Conservation (phyloP, 2,888 invertebrate genomes). For the Stenotaenia linearis region DNA sequence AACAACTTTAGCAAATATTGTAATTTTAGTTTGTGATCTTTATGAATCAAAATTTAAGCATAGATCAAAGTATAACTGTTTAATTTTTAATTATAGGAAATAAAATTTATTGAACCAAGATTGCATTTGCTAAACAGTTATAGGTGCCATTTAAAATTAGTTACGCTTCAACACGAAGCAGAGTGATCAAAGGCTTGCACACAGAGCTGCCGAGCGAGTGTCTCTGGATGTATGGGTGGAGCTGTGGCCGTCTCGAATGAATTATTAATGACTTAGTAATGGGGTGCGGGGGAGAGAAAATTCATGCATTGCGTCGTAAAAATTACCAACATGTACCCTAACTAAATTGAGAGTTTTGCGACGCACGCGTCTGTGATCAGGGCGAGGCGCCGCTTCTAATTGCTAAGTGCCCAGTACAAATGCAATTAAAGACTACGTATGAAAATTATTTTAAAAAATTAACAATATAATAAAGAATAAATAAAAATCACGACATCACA, state of each 20-base stretch:
- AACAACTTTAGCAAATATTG: too few relatives aligned
- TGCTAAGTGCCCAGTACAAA: neutral
- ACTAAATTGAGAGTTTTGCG: neutral
- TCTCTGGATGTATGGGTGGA: neutral
- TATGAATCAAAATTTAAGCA: too few relatives aligned
- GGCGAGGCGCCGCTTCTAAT: neutral
- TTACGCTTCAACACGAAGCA: neutral
- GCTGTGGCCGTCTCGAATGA: neutral
- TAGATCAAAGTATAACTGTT: neutral
- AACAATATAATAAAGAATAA: neutral
- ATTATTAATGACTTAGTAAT: neutral
- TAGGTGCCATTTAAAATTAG: neutral
- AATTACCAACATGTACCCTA: slow-evolving; percentile 1
- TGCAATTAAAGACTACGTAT: neutral
- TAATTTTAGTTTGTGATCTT: too few relatives aligned
- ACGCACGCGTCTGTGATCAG: neutral
- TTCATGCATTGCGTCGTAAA: neutral
- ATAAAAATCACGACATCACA: neutral
- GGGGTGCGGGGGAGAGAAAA: neutral
- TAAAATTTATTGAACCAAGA: neutral
- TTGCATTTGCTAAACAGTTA: neutral
- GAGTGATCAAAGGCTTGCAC: neutral
- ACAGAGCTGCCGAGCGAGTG: neutral
- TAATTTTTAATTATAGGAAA: neutral
- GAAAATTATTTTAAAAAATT: neutral